Percentiles rank a stretch among this genome's conserved stretches.
These are phyloP conservation scores for Trematocara unimaculatum DNA, from an alignment of 2,113 vertebrate genomes.

Conservation along the genomic window DNA sequence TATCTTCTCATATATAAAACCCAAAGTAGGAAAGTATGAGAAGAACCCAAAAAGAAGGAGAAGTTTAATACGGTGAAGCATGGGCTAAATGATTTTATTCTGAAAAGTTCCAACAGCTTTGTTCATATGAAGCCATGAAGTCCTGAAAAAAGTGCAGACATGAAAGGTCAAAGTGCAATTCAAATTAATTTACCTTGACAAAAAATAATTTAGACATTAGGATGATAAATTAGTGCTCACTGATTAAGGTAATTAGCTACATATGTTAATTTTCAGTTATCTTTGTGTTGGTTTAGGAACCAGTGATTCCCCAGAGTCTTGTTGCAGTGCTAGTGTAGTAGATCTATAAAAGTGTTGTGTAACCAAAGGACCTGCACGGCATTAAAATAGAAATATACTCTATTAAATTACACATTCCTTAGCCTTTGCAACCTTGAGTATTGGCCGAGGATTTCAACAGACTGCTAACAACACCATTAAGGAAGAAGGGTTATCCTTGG, in stretches of 20 bases:
- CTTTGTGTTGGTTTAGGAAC: constrained; percentile 49
- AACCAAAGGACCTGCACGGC: not conserved
- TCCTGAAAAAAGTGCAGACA: not conserved
- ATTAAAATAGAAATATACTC: constrained; percentile 14
- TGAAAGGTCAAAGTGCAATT: constrained; percentile 56
- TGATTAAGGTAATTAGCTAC: constrained; percentile 64
- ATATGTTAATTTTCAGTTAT: constrained; percentile 65
- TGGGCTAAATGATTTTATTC: not conserved
- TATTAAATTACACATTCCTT: constrained; percentile 43
- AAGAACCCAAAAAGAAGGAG: not conserved
- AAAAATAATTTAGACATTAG: constrained; percentile 64
- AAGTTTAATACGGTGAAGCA: not conserved
- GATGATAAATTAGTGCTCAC: constrained; percentile 57
- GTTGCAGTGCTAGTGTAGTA: constrained; percentile 21
- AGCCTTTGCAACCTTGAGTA: constrained; percentile 11
- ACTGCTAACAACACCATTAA: constrained; percentile 47
- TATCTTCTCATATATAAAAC: constrained; percentile 34
- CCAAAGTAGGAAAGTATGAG: constrained; percentile 7
- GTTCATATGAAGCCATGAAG: not conserved
- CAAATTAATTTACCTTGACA: constrained; percentile 64
- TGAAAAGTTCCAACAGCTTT: not conserved
- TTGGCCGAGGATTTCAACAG: constrained; percentile 31
- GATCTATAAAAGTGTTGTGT: constrained; percentile 34
- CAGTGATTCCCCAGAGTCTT: constrained; percentile 28
- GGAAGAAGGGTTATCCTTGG: constrained; percentile 29